Conservation (phyloP, 2,888 invertebrate genomes). For the Tiliacea aurago region DNA sequence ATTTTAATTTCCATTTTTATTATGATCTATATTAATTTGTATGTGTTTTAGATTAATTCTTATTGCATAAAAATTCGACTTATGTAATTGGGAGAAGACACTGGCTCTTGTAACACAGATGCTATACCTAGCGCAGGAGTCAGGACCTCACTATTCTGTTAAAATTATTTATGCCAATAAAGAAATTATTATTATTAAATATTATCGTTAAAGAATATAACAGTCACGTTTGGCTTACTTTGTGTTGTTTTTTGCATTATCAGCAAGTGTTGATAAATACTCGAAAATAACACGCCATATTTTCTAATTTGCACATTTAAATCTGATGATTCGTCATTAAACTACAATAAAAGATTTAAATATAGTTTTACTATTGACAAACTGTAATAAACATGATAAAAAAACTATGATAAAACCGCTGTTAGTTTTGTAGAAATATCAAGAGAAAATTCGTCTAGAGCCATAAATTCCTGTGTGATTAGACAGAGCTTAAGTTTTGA, state of each 20-base stretch:
- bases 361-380: slow-evolving; percentile 10
- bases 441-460: background rate
- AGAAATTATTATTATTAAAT: no score
- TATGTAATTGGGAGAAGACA: no score
- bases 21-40: no score
- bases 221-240: background rate
- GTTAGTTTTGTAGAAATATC: background rate
- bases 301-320: slow-evolving; percentile 17
- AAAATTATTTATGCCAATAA: no score
- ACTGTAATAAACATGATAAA: slow-evolving; percentile 22
- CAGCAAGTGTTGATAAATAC: background rate
- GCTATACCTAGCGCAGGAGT: no score
- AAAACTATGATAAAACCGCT: slow-evolving; percentile 23
- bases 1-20: no score
- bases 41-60: no score
- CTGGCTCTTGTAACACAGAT: no score
- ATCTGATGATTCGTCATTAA: slow-evolving; percentile 24
- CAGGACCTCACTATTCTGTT: no score
- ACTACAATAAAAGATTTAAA: slow-evolving; percentile 14
- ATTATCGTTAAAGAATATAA: background rate
- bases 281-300: background rate
- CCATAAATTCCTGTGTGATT: slow-evolving; percentile 24
- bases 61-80: no score
- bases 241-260: background rate
- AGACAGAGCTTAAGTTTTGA: background rate